Conservation (phyloP, 1,140 invertebrate genomes). For the Drosophila paulistorum region DNA sequence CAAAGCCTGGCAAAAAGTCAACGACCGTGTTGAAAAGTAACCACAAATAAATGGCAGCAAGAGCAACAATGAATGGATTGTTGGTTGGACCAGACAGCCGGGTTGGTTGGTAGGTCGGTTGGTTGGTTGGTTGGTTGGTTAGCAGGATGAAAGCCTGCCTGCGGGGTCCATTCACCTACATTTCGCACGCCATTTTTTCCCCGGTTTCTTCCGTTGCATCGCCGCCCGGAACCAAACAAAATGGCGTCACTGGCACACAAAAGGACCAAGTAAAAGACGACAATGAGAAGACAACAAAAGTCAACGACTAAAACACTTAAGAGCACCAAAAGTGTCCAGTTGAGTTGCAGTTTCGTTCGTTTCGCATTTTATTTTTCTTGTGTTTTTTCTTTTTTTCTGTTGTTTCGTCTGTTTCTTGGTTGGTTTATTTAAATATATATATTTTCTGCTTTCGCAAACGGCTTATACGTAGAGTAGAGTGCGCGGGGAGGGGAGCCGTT, state of each 20-base stretch:
- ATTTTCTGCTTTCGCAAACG: slow-evolving; percentile 10
- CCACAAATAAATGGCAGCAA: slow-evolving; percentile 36
- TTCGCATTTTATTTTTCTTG: not conserved
- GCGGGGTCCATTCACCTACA: slow-evolving; percentile 76
- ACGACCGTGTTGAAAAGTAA: slow-evolving; percentile 63
- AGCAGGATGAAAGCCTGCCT: slow-evolving; percentile 23
- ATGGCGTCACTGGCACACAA: slow-evolving; percentile 64
- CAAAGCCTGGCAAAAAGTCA: slow-evolving; percentile 37
- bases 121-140: not conserved
- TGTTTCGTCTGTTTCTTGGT: slow-evolving; percentile 15
- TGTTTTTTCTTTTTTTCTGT: not conserved
- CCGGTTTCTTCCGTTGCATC: slow-evolving; percentile 14
- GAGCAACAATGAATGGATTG: not conserved
- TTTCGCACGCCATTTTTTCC: slow-evolving; percentile 63
- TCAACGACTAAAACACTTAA: slow-evolving; percentile 73
- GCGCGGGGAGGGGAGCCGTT: not conserved
- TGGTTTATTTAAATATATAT: slow-evolving; percentile 41
- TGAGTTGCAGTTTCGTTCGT: slow-evolving; percentile 32
- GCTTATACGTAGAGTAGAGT: not conserved
- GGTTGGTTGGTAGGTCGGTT: not conserved
- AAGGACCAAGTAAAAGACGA: slow-evolving; percentile 31
- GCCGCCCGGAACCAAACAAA: slow-evolving; percentile 50
- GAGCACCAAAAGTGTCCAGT: slow-evolving; percentile 65
- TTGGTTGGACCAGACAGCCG: not conserved
- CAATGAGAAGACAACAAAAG: slow-evolving; percentile 61